A percentile compares a stretch with the other conserved stretches of the same genome.
Conservation (phyloP, 2,888 invertebrate genomes). For the Antheraea yamamai region DNA sequence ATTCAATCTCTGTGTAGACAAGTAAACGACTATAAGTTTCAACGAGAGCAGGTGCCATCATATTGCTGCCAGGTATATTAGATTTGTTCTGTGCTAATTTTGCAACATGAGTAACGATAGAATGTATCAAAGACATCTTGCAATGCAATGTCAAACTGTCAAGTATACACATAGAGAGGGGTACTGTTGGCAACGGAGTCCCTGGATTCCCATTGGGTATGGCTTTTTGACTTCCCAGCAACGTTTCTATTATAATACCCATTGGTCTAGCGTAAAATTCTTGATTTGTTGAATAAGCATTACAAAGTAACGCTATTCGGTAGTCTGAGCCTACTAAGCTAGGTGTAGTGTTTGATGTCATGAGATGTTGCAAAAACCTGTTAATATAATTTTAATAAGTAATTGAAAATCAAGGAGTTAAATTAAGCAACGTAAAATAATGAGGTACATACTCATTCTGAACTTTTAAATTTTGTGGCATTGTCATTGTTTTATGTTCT, state of each 20-base stretch:
- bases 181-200: conserved; percentile 88
- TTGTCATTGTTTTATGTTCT: conserved; percentile 90
- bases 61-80: conserved; percentile 84
- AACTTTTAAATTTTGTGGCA: conserved; percentile 90
- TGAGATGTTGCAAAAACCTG: conserved; percentile 93
- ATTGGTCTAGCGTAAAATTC: conserved; percentile 95
- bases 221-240: conserved; percentile 86
- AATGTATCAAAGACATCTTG: conserved; percentile 93
- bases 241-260: conserved; percentile 94
- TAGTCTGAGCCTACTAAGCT: conserved; percentile 92
- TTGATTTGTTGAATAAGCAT: conserved; percentile 96
- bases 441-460: conserved; percentile 88
- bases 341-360: conserved; percentile 86
- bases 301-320: conserved; percentile 94
- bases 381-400: conserved; percentile 33
- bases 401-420: neutral
- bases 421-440: conserved; percentile 17
- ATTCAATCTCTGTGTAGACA: conserved; percentile 98
- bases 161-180: conserved; percentile 94
- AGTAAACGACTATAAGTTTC: conserved; percentile 96
- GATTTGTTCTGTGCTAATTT: conserved; percentile 94
- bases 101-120: conserved; percentile 93
- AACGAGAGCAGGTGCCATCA: conserved; percentile 93
- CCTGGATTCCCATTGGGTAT: conserved; percentile 75
- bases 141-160: conserved; percentile 97